Base-by-base conservation (phyloP, 2,797 vertebrate genomes). In the Mus minutoides region DNA sequence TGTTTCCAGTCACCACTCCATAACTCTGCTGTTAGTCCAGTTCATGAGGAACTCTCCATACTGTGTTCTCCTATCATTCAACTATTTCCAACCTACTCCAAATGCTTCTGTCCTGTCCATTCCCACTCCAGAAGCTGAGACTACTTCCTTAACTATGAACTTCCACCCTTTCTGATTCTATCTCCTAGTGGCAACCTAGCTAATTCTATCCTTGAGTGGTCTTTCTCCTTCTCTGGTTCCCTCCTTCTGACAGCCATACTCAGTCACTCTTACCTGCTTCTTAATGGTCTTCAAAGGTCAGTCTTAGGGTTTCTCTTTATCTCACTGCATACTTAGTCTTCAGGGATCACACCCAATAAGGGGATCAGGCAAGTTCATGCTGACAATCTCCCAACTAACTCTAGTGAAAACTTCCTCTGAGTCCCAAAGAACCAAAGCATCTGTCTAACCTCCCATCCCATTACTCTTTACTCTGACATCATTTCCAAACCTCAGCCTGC, bases 241-340 rank as follows among this genome's bases (percentile, higher is more conserved):
- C 24, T 90, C 31, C 37, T 82, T 54, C 56, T 26, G 82, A 34
- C 0, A 78, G n/a, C 31, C 43, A 29, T 52, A 80, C 46, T 40
- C 40, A 83, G 49, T 43, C 52, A 76, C 24, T 10, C 56, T 58
- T 19, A 82, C 58, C 56, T 21, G 40, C 52, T 89, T 79, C 43
- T 76, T n/a, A 9, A 54, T 22, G 31, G 80, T 31, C 34, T 52
- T 62, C 46, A 64, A 71, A 78, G 22, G 19, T 95, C 54, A 37
- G 49, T 64, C 19, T 80, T 92, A 52, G 26, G 29, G 19, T 56
- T 93, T 96, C 37, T 78, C 37, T 73, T 37, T 85, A 75, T 91
- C 52, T 94, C 52, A 16, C 10, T 80, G n/a, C 75, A 21, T 2
- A 52, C n/a, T 64, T 88, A 75, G n/a, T 93, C 34, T 37, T 34